Evolutionary conservation across 1,140 invertebrate genomes (phyloP).

Genomic region (Dermatophagoides farinae): DNA sequence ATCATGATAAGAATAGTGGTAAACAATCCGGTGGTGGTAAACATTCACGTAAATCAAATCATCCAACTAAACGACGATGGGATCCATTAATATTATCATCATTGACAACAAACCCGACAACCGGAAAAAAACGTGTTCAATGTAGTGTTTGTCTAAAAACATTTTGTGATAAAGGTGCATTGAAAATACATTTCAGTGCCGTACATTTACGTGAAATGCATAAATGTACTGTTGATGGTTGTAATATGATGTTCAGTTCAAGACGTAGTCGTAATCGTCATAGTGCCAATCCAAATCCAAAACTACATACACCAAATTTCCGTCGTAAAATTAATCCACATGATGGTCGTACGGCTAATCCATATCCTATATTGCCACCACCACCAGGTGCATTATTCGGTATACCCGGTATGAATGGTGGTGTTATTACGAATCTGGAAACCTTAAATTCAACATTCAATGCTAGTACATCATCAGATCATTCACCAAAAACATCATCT

Average conservation of each 20-base stretch:
- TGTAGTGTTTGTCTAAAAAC: slow-evolving; percentile 96
- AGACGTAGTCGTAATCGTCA: slow-evolving; percentile 83
- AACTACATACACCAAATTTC: slow-evolving; percentile 82
- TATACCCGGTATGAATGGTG: neutral
- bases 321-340: slow-evolving; percentile 76
- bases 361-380: slow-evolving; percentile 47
- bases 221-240: slow-evolving; percentile 92
- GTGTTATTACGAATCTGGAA: neutral
- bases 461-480: neutral
- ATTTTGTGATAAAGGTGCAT: slow-evolving; percentile 96
- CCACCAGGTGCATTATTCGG: neutral
- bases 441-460: neutral
- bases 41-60: slow-evolving; percentile 51
- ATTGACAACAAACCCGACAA: slow-evolving; percentile 70
- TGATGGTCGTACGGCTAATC: slow-evolving; percentile 64
- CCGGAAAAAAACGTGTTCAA: slow-evolving; percentile 86
- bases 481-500: neutral
- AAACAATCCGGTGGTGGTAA: slow-evolving; percentile 21
- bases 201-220: slow-evolving; percentile 98
- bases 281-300: slow-evolving; percentile 93
- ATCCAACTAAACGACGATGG: slow-evolving; percentile 71
- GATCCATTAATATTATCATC: slow-evolving; percentile 68
- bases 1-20: neutral
- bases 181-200: slow-evolving; percentile 98
- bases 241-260: slow-evolving; percentile 98